Percentiles rank a stretch among this genome's conserved stretches.
Conservation (phyloP, 2,888 invertebrate genomes). For the Eulithis testata region DNA sequence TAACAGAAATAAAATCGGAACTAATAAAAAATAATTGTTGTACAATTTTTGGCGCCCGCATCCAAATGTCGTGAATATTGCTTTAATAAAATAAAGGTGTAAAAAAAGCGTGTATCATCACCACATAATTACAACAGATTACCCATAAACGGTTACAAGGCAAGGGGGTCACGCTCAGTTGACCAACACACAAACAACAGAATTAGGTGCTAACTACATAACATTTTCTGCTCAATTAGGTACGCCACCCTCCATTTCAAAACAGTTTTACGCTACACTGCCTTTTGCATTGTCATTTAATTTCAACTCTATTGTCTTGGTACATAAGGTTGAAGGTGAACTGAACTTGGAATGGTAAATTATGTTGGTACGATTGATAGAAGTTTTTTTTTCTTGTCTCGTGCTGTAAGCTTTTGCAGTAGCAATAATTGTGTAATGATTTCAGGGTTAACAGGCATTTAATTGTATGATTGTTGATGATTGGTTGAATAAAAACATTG, state of each 20-base stretch:
- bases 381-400: neutral
- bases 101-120: neutral
- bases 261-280: conserved; percentile 56
- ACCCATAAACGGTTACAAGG: conserved; percentile 13
- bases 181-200: conserved; percentile 29
- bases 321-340: too few species aligned
- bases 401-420: conserved; percentile 44
- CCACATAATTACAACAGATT: conserved; percentile 14
- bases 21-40: too few species aligned
- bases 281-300: conserved; percentile 17
- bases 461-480: conserved; percentile 64
- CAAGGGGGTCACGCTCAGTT: conserved; percentile 34
- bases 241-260: conserved; percentile 59
- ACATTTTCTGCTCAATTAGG: conserved; percentile 67
- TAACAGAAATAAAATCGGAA: too few species aligned
- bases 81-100: too few species aligned
- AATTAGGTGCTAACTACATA: conserved; percentile 61
- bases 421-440: conserved; percentile 46
- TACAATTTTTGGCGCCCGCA: too few species aligned
- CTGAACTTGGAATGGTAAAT: too few species aligned
- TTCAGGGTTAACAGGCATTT: conserved; percentile 71
- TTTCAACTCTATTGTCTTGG: too few species aligned
- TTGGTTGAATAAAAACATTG: conserved; percentile 57
- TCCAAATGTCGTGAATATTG: too few species aligned
- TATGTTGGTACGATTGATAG: neutral